A percentile compares a stretch with the other conserved stretches of the same genome.
Conservation (phyloP, 2,797 vertebrate species). For the Diceros bicornis region DNA sequence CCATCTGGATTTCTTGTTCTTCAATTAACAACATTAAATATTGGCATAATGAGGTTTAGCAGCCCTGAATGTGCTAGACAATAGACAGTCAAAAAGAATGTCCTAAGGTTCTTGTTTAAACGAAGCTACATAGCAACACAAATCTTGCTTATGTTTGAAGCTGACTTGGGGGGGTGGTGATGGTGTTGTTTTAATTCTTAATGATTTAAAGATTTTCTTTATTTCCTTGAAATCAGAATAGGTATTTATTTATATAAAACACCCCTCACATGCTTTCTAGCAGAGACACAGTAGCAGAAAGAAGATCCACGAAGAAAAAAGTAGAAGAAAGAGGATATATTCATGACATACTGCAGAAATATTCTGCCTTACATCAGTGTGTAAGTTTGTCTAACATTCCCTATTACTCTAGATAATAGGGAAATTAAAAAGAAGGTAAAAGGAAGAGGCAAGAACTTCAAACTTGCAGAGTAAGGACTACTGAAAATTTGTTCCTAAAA, state of each 20-base stretch:
- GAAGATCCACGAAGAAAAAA: background rate
- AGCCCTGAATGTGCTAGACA: background rate
- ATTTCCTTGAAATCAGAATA: conserved; percentile 48
- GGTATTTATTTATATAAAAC: background rate
- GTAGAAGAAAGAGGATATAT: background rate
- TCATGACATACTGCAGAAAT: background rate
- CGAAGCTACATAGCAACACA: conserved; percentile 1
- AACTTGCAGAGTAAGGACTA: background rate
- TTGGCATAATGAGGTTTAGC: background rate
- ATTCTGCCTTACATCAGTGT: background rate
- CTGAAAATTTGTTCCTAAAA: background rate
- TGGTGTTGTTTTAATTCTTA: background rate
- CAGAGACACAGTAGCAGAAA: background rate
- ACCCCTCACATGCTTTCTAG: background rate
- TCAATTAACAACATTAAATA: conserved; percentile 53
- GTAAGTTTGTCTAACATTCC: background rate
- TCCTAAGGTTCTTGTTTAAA: background rate
- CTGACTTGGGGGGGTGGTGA: background rate
- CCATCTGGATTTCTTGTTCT: background rate
- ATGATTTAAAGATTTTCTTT: conserved; percentile 30
- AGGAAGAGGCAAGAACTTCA: background rate
- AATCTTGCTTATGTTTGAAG: background rate
- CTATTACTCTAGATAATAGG: background rate
- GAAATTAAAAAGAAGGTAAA: conserved; percentile 12
- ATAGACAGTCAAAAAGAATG: background rate